Evolutionary conservation across 1,140 invertebrate species (phyloP).

Genomic region (Drosophila guanche): DNA sequence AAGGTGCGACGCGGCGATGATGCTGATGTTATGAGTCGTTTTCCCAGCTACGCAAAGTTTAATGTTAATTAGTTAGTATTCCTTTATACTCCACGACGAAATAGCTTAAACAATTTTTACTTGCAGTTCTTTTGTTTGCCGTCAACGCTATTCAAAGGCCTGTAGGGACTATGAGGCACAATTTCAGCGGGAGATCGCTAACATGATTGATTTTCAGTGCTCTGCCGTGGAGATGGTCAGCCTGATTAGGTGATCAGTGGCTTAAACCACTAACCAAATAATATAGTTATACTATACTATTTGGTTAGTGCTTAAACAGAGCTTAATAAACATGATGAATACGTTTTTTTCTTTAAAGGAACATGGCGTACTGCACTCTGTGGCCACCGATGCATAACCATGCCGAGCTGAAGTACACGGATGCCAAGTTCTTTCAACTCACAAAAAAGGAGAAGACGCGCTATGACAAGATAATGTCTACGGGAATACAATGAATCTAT

Average conservation of each 20-base stretch:
- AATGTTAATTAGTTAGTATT: constrained; percentile 6
- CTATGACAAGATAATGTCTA: constrained; percentile 29
- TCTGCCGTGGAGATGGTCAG: constrained; percentile 38
- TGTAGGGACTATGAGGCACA: constrained; percentile 32
- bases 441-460: constrained; percentile 21
- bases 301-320: no score
- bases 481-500: constrained; percentile 16
- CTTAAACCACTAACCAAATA: neutral
- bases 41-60: constrained; percentile 42
- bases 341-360: neutral
- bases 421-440: constrained; percentile 70
- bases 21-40: neutral
- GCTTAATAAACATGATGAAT: neutral
- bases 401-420: constrained; percentile 18
- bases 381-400: constrained; percentile 50
- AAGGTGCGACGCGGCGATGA: constrained; percentile 3
- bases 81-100: no score
- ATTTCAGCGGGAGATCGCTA: constrained; percentile 35
- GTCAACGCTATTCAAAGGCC: constrained; percentile 25
- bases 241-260: constrained; percentile 35
- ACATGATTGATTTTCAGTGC: constrained; percentile 32
- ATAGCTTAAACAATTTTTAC: neutral
- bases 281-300: no score
- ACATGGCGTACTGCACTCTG: constrained; percentile 30
- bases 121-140: constrained; percentile 34